phyloP scores from a whole-genome alignment of 92 coral and sea anemone species.

The Blastomussa wellsi region DNA sequence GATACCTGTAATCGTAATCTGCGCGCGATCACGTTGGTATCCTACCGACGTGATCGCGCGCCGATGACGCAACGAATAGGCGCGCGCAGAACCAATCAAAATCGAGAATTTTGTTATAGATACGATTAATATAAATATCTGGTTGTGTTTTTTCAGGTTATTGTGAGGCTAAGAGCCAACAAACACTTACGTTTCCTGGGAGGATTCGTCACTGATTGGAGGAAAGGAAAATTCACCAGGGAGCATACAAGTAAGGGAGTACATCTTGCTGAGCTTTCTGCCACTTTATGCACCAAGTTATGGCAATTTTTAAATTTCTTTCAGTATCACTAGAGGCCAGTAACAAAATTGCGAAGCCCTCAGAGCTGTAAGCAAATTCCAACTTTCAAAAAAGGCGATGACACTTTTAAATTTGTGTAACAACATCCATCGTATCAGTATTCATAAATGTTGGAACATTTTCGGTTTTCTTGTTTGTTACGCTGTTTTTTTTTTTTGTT shows the following conservation, averaged over 20 bases:
- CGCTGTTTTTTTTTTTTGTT: not conserved
- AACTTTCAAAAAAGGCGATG: not conserved
- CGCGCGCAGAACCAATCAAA: no score
- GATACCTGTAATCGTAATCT: no score
- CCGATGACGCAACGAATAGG: no score
- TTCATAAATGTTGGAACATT: no score
- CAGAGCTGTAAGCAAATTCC: not conserved
- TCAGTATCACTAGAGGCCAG: not conserved
- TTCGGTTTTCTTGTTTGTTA: not conserved
- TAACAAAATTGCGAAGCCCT: not conserved
- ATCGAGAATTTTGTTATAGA: no score
- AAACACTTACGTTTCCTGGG: slow-evolving; percentile 68
- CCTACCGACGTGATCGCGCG: no score
- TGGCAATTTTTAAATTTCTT: not conserved
- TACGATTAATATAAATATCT: no score
- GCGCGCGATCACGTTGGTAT: no score
- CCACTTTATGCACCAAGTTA: not conserved
- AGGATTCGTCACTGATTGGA: slow-evolving; percentile 86
- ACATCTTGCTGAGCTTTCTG: not conserved
- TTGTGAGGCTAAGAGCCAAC: slow-evolving; percentile 77
- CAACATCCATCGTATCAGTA: no score
- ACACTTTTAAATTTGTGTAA: not conserved
- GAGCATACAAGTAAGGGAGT: slow-evolving; percentile 76
- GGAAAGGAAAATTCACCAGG: slow-evolving; percentile 85
- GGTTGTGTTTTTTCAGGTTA: slow-evolving; percentile 58